Evolutionary conservation across 2,113 vertebrate species (phyloP).

Genomic region (Cottus gobio): DNA sequence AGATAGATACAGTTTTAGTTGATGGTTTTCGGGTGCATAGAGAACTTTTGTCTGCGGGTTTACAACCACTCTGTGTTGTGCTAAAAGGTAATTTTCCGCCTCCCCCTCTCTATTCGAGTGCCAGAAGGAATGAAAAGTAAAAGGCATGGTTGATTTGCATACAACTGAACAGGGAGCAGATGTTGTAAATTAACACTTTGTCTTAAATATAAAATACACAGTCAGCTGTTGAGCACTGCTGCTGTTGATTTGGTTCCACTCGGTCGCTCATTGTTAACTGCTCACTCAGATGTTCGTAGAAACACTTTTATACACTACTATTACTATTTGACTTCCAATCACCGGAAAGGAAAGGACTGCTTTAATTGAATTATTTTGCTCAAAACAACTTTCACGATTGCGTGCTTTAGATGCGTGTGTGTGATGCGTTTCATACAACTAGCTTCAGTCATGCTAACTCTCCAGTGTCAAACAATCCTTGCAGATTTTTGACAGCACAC

Average conservation of each 20-base stretch:
- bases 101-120: not conserved
- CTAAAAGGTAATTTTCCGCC: not conserved
- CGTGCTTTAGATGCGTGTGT: not conserved
- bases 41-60: not conserved
- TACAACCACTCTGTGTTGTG: not conserved
- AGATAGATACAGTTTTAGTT: not conserved
- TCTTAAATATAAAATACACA: conserved; percentile 22
- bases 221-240: conserved; percentile 17
- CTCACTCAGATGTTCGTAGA: conserved; percentile 33
- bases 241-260: not conserved
- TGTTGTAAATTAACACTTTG: conserved; percentile 24
- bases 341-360: not conserved
- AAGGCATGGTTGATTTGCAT: conserved; percentile 15
- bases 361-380: not conserved
- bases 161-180: not conserved
- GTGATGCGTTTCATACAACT: not conserved
- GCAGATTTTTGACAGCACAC: not conserved
- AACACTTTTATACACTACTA: not conserved
- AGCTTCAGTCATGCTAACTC: not conserved
- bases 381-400: not conserved
- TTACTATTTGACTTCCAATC: not conserved
- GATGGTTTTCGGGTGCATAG: not conserved
- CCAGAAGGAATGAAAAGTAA: conserved; percentile 8
- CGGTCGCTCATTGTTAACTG: conserved; percentile 5
- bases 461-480: not conserved